Base-by-base conservation (phyloP, 2,888 invertebrate species). In the Melolontha melolontha region DNA sequence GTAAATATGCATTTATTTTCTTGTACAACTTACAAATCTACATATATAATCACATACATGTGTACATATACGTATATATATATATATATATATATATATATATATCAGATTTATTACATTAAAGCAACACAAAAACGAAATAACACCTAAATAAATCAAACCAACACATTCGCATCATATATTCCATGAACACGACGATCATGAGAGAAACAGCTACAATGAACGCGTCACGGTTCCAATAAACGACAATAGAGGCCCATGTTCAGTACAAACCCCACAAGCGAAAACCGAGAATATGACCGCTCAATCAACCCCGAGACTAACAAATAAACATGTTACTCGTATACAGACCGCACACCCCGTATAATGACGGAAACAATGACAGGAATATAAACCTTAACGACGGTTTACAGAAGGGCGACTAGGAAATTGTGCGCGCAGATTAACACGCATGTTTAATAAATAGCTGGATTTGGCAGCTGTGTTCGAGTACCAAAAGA, bases 391-490 rank as follows among this genome's bases (percentile, higher is more conserved):
- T 55, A 17, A 52, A 41, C 67, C 54, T 51, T 67, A 52, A 29
- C 17, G 34, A 22, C 22, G 27, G 11, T 34, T 17, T 22, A 44
- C 66, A 12, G 34, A 66, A 55, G 62, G 27, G 12, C 42, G 42
- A 22, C 42, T 10, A n/a, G 8, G 12, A 50, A 42, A 50, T 34
- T 49, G 69, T 59, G 72, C 71, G 75, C 76, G 75, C 75, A 81
- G 83, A 84, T 84, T 84, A 83, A 83, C 83, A 83, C 83, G 83
- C 83, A 84, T 84, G 83, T 84, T 83, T 84, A 84, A 84, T 82
- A 84, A 84, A 84, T 84, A 84, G 82, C 82, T 74, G 80, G 81
- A 81, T 81, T 76, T 82, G 82, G 80, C 83, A 83, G 83, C 83
- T 83, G 83, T 78, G 76, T 75, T 79, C 77, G 76, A 78, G 80